Evolutionary conservation across 2,797 vertebrate species (phyloP).

Genomic region (Salmo trutta): DNA sequence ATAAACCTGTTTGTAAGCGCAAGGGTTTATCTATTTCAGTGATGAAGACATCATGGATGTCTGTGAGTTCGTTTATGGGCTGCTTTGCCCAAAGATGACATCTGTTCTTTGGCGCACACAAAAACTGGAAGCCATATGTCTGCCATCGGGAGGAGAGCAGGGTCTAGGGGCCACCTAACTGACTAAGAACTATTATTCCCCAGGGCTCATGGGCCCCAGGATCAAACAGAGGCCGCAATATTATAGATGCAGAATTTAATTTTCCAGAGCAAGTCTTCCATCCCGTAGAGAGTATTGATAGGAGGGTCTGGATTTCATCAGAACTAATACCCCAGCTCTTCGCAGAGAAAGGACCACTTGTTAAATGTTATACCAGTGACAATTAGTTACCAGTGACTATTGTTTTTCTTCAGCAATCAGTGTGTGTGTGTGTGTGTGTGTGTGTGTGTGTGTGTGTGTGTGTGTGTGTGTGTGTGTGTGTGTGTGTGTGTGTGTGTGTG

Average conservation of each 20-base stretch:
- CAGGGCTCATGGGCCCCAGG: slow-evolving; percentile 54
- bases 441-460: no score
- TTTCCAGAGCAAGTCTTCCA: slow-evolving; percentile 70
- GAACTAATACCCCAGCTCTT: slow-evolving; percentile 8
- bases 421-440: slow-evolving; percentile 1
- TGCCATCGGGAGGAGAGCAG: slow-evolving; percentile 61
- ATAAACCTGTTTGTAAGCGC: no score
- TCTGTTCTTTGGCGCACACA: slow-evolving; percentile 15
- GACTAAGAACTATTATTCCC: slow-evolving; percentile 61
- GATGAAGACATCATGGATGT: no score
- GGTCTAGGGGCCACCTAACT: slow-evolving; percentile 58
- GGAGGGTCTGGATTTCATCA: slow-evolving; percentile 67
- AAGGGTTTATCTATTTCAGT: no score
- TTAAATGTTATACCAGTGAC: slow-evolving; percentile 45
- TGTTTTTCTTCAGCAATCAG: slow-evolving; percentile 49
- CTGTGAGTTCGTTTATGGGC: slow-evolving; percentile 9
- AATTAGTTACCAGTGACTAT: slow-evolving; percentile 33
- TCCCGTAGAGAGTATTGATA: slow-evolving; percentile 53
- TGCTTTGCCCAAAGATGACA: slow-evolving; percentile 36
- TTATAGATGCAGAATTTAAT: slow-evolving; percentile 65
- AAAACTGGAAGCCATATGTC: slow-evolving; percentile 65
- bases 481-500: neutral
- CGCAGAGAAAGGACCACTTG: slow-evolving; percentile 39
- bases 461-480: no score
- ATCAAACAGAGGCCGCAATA: slow-evolving; percentile 66